A percentile compares a stretch with the other conserved stretches of the same genome.
phyloP scores from a whole-genome alignment of 2,888 invertebrate species.

The Amphiduros pacificus region DNA sequence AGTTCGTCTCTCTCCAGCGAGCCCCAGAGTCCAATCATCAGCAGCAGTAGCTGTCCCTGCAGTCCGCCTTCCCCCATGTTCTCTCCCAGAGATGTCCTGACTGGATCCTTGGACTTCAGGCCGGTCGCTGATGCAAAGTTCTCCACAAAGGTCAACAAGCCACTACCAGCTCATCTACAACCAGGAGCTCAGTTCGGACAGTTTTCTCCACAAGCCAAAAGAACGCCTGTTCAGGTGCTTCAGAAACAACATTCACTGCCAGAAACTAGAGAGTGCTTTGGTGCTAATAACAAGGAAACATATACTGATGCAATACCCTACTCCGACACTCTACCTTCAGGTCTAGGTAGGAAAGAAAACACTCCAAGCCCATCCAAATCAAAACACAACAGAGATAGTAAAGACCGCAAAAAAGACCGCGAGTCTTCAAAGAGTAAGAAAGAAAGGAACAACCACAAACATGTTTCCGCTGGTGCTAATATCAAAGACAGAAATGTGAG shows the following conservation, averaged over 20 bases:
- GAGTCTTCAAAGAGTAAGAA: no score
- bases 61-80: background rate
- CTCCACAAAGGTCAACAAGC: background rate
- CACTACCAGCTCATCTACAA: background rate
- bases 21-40: constrained; percentile 2
- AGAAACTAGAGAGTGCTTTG: no score
- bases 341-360: background rate
- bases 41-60: background rate
- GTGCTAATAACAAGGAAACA: no score
- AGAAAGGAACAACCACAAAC: background rate
- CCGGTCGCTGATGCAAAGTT: background rate
- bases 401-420: no score
- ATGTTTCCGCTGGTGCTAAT: background rate
- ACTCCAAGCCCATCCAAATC: no score
- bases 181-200: background rate
- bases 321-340: background rate
- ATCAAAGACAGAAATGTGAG: background rate
- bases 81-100: background rate
- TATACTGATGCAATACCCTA: no score
- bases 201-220: background rate
- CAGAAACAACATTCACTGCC: constrained; percentile 16
- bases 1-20: background rate
- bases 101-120: background rate
- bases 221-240: constrained; percentile 3
- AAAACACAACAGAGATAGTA: no score